Conservation (phyloP, 2,888 invertebrate species). For the Copidosoma aretas region DNA sequence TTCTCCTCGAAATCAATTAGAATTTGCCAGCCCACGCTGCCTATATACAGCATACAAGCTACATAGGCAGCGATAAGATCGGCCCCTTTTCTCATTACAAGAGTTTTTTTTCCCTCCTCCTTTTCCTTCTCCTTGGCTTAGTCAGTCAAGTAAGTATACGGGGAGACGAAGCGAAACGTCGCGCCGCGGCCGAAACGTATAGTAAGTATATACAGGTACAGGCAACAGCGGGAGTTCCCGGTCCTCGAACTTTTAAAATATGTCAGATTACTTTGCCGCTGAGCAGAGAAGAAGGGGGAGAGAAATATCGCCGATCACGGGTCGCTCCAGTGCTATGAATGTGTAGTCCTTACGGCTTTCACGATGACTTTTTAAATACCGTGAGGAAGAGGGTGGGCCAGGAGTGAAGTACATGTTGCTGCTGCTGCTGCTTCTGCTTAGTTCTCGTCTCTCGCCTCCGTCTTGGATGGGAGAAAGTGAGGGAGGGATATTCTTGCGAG, state of each 20-base stretch:
- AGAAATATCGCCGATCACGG: background rate
- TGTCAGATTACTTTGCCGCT: slow-evolving; percentile 59
- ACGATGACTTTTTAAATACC: slow-evolving; percentile 39
- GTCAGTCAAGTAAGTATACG: slow-evolving; percentile 25
- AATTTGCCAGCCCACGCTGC: slow-evolving; percentile 46
- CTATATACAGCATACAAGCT: background rate
- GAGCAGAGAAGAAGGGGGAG: background rate
- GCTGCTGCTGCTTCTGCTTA: too few relatives aligned
- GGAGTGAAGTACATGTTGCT: too few relatives aligned
- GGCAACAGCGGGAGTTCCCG: slow-evolving; percentile 41
- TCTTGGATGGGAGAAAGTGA: background rate
- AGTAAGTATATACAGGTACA: too few relatives aligned
- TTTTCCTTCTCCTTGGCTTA: slow-evolving; percentile 45
- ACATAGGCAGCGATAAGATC: background rate
- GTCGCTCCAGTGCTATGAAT: background rate
- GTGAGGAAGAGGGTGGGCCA: background rate
- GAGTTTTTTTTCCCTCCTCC: slow-evolving; percentile 35
- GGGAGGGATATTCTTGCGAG: too few relatives aligned
- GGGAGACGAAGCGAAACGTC: slow-evolving; percentile 14
- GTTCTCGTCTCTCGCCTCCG: background rate
- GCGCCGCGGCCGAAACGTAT: background rate
- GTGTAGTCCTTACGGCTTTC: slow-evolving; percentile 14
- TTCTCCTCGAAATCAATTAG: slow-evolving; percentile 29
- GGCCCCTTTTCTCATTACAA: slow-evolving; percentile 38
- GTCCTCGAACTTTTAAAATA: slow-evolving; percentile 61